Evolutionary conservation across 2,888 invertebrate genomes (phyloP).

Genomic region (Molorchus minor): DNA sequence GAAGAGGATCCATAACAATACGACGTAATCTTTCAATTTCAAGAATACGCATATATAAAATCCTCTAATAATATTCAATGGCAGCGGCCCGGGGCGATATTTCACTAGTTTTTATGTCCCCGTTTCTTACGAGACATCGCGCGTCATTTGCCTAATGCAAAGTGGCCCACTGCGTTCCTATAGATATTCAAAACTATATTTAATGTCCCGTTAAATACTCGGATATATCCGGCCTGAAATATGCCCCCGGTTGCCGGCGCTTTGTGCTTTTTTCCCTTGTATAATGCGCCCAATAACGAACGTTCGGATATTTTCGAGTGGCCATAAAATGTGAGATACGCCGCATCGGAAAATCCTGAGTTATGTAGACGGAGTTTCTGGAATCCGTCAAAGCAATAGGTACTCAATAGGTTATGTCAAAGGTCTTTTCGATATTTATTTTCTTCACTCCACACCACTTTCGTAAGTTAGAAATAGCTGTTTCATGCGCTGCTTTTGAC

Average conservation of each 20-base stretch:
- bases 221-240: constrained; percentile 37
- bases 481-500: too few relatives aligned
- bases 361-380: too few relatives aligned
- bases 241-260: constrained; percentile 29
- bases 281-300: not conserved
- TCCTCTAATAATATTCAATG: constrained; percentile 59
- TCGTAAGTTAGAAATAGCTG: too few relatives aligned
- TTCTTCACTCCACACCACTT: too few relatives aligned
- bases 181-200: constrained; percentile 60
- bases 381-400: too few relatives aligned
- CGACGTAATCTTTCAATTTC: constrained; percentile 60
- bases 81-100: constrained; percentile 53
- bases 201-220: constrained; percentile 62
- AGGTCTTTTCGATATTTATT: too few relatives aligned
- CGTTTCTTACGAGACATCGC: constrained; percentile 51
- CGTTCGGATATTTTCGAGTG: too few relatives aligned
- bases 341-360: too few relatives aligned
- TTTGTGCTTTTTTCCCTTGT: not conserved
- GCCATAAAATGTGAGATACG: too few relatives aligned
- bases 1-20: constrained; percentile 54
- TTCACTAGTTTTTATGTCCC: constrained; percentile 58
- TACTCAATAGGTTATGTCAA: too few relatives aligned
- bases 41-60: constrained; percentile 54
- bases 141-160: constrained; percentile 61
- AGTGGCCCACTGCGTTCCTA: constrained; percentile 57